Percentiles rank a stretch among this genome's conserved stretches.
phyloP scores from a whole-genome alignment of 2,888 invertebrate genomes.

The Girardia tigrina region DNA sequence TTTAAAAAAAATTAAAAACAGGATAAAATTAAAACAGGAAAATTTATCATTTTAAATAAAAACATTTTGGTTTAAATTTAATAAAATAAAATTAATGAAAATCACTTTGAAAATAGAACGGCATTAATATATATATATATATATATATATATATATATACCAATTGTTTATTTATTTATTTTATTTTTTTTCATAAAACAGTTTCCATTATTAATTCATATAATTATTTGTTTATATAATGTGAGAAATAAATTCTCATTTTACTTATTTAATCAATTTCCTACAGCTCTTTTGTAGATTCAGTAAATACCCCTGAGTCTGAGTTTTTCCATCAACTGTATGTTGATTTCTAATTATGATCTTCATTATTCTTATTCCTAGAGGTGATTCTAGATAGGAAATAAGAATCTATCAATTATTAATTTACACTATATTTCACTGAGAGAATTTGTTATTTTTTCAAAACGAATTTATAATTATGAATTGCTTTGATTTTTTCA shows the following conservation, averaged over 20 bases:
- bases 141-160: no score
- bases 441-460: background rate
- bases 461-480: background rate
- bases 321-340: constrained; percentile 4
- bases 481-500: background rate
- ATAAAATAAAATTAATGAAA: no score
- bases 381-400: constrained; percentile 20
- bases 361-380: constrained; percentile 17
- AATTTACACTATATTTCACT: constrained; percentile 10
- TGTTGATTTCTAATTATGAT: constrained; percentile 23
- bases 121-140: no score
- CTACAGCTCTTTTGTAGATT: background rate
- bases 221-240: constrained; percentile 14
- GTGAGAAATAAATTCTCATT: constrained; percentile 3
- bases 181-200: no score
- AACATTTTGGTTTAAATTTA: no score
- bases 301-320: background rate
- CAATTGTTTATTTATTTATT: no score
- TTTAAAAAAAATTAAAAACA: no score
- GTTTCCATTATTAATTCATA: no score
- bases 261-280: constrained; percentile 9
- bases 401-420: constrained; percentile 14
- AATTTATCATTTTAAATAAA: no score
- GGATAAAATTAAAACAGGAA: no score
- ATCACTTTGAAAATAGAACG: no score